Conservation (phyloP, 2,888 invertebrate genomes). For the Arctia plantaginis region DNA sequence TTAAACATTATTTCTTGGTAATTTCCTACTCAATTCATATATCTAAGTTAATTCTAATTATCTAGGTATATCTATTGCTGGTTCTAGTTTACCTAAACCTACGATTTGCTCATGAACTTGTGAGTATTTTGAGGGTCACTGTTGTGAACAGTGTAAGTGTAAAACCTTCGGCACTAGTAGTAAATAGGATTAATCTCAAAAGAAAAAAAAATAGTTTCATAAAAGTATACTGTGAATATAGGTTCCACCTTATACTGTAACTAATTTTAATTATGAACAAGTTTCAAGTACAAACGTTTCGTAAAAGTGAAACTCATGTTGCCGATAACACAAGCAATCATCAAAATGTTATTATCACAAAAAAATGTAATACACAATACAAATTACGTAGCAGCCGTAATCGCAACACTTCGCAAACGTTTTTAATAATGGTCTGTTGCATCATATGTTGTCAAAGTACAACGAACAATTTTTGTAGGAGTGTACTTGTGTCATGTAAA, state of each 20-base stretch:
- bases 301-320: background rate
- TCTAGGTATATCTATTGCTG: background rate
- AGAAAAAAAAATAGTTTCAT: background rate
- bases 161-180: background rate
- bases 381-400: slow-evolving; percentile 49
- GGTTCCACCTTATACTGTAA: background rate
- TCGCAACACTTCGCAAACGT: slow-evolving; percentile 45
- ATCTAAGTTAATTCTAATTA: no score
- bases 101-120: background rate
- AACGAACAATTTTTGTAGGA: slow-evolving; percentile 65
- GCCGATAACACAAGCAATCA: slow-evolving; percentile 14
- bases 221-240: background rate
- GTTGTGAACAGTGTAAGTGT: background rate
- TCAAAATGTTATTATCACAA: slow-evolving; percentile 26
- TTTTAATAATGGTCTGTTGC: slow-evolving; percentile 64
- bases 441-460: slow-evolving; percentile 59
- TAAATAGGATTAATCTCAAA: background rate
- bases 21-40: no score
- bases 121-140: background rate
- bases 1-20: background rate
- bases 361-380: slow-evolving; percentile 38
- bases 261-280: background rate
- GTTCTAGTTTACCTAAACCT: background rate
- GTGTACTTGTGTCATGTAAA: slow-evolving; percentile 66
- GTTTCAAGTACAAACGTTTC: background rate